Base-by-base conservation (phyloP, 2,888 invertebrate genomes). In the Mesorhabditis spiculigera region DNA sequence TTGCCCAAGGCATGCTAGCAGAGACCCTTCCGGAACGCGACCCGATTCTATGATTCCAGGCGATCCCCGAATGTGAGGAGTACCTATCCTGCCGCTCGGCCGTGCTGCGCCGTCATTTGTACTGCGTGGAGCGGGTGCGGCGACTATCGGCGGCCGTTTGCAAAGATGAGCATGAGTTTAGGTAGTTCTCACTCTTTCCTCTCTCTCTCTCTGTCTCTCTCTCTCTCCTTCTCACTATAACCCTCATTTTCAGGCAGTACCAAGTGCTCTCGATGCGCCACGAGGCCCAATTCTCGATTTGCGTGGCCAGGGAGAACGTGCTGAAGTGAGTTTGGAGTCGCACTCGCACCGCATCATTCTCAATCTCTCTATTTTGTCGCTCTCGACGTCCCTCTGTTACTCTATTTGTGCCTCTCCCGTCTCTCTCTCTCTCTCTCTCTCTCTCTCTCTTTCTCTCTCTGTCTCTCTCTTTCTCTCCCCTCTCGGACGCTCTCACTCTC, bases 221-320 rank as follows among this genome's bases (percentile, higher is more conserved):
- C 28, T 28, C 28, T 28, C 28, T 28, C 28, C 3, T 2, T 50
- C n/a, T 50, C 58, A 50, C n/a, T 50, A 13, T 50, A n/a, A 13
- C n/a, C n/a, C n/a, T 50, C 58, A 50, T 13, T 50, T 50, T 50
- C n/a, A 50, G 58, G n/a, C 58, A 50, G n/a, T 50, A 13, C 58
- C 58, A 50, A 50, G 58, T 50, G 58, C 58, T 3, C n/a, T 50
- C 50, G 6, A 6, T 50, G 6, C 50, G 50, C 6, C 6, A 50
- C 6, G 50, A 50, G 58, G 58, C 58, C n/a, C n/a, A 13, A 50
- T 50, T 50, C 58, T 50, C 58, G 58, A 50, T 50, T 50, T 50
- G 50, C 13, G 50, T 50, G 8, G 50, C 8, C 6, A 6, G 50
- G 13, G 50, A 50, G 50, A 13, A 50, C n/a, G n/a, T n/a, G n/a